A percentile compares a stretch with the other conserved stretches of the same genome.
Evolutionary conservation across 2,797 vertebrate genomes (phyloP).

Genomic region (Crax fasciolata): DNA sequence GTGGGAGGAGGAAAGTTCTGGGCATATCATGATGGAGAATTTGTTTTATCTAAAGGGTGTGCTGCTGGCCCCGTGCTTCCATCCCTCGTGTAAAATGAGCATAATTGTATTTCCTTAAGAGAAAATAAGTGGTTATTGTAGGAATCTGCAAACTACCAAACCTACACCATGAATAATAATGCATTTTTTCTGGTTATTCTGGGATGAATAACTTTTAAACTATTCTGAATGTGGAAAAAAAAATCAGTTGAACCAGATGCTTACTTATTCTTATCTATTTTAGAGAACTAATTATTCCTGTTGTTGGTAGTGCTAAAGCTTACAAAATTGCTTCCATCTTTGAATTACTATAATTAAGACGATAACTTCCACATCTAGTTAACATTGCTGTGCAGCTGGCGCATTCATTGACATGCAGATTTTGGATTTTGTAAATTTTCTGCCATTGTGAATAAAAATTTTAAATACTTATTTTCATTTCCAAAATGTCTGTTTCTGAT

Average conservation of each 20-base stretch:
- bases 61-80: not conserved
- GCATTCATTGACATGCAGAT: conserved; percentile 82
- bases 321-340: conserved; percentile 80
- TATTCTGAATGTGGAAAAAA: conserved; percentile 53
- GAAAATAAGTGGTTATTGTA: conserved; percentile 10
- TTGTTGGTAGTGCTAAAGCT: conserved; percentile 74
- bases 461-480: conserved; percentile 79
- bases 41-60: not conserved
- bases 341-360: conserved; percentile 87
- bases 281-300: conserved; percentile 81
- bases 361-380: conserved; percentile 81
- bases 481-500: conserved; percentile 71
- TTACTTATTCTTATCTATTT: conserved; percentile 78
- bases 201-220: conserved; percentile 68
- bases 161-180: conserved; percentile 1
- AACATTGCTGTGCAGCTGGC: conserved; percentile 81
- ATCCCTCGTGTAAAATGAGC: not conserved
- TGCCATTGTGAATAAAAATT: conserved; percentile 73
- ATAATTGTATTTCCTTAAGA: not conserved
- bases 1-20: not conserved
- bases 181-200: conserved; percentile 42
- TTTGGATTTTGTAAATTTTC: conserved; percentile 73
- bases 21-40: not conserved
- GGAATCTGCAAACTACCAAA: conserved; percentile 5
- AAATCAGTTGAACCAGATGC: conserved; percentile 70